Evolutionary conservation across 1,140 invertebrate genomes (phyloP).

Genomic region (Melitaea cinxia): DNA sequence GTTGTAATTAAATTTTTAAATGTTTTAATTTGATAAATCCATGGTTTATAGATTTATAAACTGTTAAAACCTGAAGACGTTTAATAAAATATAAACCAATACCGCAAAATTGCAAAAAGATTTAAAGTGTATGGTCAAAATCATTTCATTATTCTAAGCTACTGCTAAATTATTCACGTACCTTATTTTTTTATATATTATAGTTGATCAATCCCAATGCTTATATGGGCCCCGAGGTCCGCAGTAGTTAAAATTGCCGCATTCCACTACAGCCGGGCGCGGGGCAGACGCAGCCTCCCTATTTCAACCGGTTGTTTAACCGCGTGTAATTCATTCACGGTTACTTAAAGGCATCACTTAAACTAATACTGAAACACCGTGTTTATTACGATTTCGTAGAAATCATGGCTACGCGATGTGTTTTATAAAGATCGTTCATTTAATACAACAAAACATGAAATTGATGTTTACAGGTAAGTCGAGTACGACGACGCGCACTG

Average conservation of each 20-base stretch:
- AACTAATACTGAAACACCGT: constrained; percentile 64
- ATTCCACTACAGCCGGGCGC: constrained; percentile 76
- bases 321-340: constrained; percentile 41
- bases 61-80: no score
- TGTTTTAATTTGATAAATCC: no score
- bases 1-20: no score
- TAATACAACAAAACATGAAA: constrained; percentile 40
- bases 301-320: constrained; percentile 74
- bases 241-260: constrained; percentile 80
- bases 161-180: constrained; percentile 40
- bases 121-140: neutral
- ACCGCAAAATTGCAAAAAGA: no score
- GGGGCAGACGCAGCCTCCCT: constrained; percentile 74
- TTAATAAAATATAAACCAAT: no score
- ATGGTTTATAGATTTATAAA: no score
- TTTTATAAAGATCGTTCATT: constrained; percentile 57
- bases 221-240: constrained; percentile 69
- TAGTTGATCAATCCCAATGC: constrained; percentile 62
- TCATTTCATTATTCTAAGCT: neutral
- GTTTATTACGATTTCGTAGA: constrained; percentile 37
- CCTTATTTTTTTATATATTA: constrained; percentile 53
- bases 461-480: constrained; percentile 43
- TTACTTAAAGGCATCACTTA: constrained; percentile 61
- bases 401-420: constrained; percentile 56
- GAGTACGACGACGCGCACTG: constrained; percentile 55